These are phyloP conservation scores for Labeo rohita DNA, from an alignment of 2,113 vertebrate species.

Conservation along the genomic window DNA sequence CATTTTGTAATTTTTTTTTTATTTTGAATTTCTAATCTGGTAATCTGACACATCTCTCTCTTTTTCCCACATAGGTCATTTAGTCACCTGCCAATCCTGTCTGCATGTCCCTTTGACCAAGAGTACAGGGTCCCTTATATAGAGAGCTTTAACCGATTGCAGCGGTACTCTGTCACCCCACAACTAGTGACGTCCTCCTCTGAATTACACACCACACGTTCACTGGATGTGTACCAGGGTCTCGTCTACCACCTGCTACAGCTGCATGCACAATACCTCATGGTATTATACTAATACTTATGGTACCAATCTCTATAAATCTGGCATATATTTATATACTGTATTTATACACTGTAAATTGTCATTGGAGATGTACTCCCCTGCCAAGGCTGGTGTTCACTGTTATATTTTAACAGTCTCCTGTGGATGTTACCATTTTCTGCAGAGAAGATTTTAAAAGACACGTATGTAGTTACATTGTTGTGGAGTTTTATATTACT, in stretches of 20 bases:
- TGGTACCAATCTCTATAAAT: background rate
- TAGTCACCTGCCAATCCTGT: background rate
- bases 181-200: background rate
- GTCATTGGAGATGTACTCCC: background rate
- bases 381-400: background rate
- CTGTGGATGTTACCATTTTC: background rate
- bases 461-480: background rate
- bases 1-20: background rate
- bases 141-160: background rate
- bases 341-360: background rate
- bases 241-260: background rate
- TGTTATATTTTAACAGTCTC: background rate
- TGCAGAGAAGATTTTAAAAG: background rate
- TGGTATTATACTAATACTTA: background rate
- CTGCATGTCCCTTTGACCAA: background rate
- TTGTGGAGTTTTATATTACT: background rate
- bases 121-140: background rate
- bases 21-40: background rate
- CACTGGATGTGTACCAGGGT: background rate
- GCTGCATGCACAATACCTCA: background rate
- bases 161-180: background rate
- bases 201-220: background rate
- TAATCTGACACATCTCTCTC: background rate
- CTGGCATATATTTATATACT: background rate
- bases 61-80: background rate